A percentile compares a stretch with the other conserved stretches of the same genome.
Conservation (phyloP, 1,140 invertebrate genomes). For the Gonatopus flavifemur region DNA sequence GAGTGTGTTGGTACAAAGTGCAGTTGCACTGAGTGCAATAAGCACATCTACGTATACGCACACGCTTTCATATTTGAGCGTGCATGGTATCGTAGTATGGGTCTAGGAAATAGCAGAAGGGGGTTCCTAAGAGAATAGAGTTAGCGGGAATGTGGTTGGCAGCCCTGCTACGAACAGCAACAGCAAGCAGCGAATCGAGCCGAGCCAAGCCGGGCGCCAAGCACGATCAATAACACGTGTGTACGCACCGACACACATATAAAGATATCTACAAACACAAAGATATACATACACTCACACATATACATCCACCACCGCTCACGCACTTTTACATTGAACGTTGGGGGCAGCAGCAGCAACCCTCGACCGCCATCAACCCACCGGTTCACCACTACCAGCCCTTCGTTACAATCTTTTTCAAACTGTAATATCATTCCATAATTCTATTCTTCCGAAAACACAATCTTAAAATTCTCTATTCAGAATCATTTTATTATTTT, state of each 20-base stretch:
- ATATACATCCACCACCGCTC: conserved; percentile 25
- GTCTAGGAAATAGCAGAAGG: too few species aligned
- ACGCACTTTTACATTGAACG: conserved; percentile 40
- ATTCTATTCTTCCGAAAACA: too few species aligned
- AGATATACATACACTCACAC: too few species aligned
- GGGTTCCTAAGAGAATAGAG: conserved; percentile 42
- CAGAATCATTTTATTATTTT: too few species aligned
- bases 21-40: too few species aligned
- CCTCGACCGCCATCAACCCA: conserved; percentile 6
- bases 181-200: conserved; percentile 38
- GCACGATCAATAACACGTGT: conserved; percentile 56
- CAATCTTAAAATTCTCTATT: too few species aligned
- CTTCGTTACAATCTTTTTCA: too few species aligned
- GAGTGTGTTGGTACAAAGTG: too few species aligned
- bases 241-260: conserved; percentile 49
- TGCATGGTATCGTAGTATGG: too few species aligned
- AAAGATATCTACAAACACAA: too few species aligned
- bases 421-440: too few species aligned
- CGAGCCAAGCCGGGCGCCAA: conserved; percentile 18
- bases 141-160: conserved; percentile 49
- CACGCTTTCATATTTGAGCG: background rate
- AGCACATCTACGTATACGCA: background rate
- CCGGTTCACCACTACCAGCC: conserved; percentile 25
- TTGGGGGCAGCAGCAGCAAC: background rate
- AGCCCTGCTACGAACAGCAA: conserved; percentile 37